Evolutionary conservation across 2,888 invertebrate species (phyloP).

Genomic region (Microplitis deprimator): DNA sequence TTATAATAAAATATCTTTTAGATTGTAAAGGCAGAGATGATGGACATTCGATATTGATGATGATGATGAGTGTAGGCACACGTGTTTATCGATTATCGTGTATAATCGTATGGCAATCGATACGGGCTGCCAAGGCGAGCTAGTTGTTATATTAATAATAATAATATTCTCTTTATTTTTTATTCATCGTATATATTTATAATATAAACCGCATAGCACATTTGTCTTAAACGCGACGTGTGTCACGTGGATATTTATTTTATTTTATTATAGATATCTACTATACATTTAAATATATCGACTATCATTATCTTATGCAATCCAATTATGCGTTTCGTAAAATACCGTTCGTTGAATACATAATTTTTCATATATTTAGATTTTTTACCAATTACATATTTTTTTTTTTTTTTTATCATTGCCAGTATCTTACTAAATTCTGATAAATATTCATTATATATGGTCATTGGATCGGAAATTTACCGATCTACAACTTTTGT

Average conservation of each 20-base stretch:
- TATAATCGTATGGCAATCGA: constrained; percentile 62
- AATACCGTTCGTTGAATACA: constrained; percentile 52
- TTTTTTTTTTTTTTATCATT: no score
- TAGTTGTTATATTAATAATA: constrained; percentile 53
- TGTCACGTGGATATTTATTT: not conserved
- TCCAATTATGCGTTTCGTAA: constrained; percentile 56
- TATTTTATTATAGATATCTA: constrained; percentile 5
- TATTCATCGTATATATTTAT: not conserved
- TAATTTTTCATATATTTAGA: not conserved
- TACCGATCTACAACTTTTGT: no score
- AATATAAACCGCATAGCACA: not conserved
- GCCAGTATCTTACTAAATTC: no score
- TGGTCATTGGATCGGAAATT: no score
- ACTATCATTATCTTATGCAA: constrained; percentile 60
- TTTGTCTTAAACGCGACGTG: not conserved
- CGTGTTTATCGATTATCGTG: constrained; percentile 64
- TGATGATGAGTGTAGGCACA: constrained; percentile 46
- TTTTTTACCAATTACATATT: not conserved
- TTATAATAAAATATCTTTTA: not conserved
- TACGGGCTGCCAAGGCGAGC: constrained; percentile 68
- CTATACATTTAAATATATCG: constrained; percentile 41
- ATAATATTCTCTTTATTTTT: not conserved
- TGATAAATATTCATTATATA: no score
- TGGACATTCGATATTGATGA: constrained; percentile 3
- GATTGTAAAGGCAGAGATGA: not conserved